Evolutionary conservation across 2,888 invertebrate genomes (phyloP).

Genomic region (Agrochola macilenta): DNA sequence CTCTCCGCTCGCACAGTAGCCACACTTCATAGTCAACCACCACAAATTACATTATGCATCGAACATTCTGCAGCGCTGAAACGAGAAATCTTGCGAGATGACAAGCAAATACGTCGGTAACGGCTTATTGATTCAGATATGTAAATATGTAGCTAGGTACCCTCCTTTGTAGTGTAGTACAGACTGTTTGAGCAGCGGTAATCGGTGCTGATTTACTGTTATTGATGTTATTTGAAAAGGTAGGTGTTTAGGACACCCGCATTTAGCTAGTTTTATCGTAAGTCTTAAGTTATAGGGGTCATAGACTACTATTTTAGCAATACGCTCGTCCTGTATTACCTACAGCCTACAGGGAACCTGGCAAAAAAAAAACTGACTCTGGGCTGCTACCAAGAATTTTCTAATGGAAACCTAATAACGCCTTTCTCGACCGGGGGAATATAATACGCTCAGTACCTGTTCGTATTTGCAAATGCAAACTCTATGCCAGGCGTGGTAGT

Average conservation of each 20-base stretch:
- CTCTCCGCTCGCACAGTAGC: constrained; percentile 38
- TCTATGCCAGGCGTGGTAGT: not conserved
- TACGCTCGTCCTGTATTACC: not conserved
- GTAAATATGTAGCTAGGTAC: constrained; percentile 41
- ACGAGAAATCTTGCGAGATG: constrained; percentile 60
- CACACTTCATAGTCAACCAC: constrained; percentile 19
- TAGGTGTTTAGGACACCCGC: not conserved
- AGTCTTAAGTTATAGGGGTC: not conserved
- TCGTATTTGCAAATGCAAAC: not conserved
- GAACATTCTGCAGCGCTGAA: constrained; percentile 51
- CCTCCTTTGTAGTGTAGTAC: not conserved
- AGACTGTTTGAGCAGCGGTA: constrained; percentile 29
- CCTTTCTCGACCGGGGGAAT: not conserved
- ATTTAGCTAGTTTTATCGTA: not conserved
- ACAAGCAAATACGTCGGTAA: constrained; percentile 52
- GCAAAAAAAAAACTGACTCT: not conserved
- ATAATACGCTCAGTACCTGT: not conserved
- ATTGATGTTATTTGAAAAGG: not conserved
- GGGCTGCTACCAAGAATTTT: no score
- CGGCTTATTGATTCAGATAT: constrained; percentile 52
- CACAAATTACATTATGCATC: constrained; percentile 57
- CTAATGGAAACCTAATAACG: not conserved
- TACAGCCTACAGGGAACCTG: not conserved
- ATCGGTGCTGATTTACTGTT: constrained; percentile 5
- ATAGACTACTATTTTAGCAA: not conserved